A percentile compares a stretch with the other conserved stretches of the same genome.
Conservation (phyloP, 2,113 vertebrate species). For the Nibea coibor region DNA sequence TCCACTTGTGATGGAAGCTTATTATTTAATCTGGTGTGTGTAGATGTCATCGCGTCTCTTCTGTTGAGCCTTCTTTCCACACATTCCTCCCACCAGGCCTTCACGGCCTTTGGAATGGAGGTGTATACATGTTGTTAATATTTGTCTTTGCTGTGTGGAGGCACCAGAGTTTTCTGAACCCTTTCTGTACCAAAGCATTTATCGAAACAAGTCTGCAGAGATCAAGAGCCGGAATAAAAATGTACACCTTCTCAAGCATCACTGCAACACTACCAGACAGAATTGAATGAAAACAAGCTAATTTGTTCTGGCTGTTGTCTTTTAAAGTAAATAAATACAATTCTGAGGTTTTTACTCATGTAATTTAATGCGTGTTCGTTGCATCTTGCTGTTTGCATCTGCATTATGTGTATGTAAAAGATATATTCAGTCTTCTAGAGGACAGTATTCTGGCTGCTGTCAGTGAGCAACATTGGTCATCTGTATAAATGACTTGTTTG, state of each 20-base stretch:
- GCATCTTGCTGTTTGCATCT: slow-evolving; percentile 52
- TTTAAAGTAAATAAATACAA: not conserved
- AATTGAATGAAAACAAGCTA: not conserved
- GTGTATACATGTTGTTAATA: slow-evolving; percentile 24
- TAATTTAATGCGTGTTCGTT: slow-evolving; percentile 69
- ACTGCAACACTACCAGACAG: slow-evolving; percentile 9
- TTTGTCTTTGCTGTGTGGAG: slow-evolving; percentile 26
- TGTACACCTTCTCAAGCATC: slow-evolving; percentile 13
- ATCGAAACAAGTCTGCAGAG: slow-evolving; percentile 18
- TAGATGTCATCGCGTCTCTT: slow-evolving; percentile 6
- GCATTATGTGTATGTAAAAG: slow-evolving; percentile 50
- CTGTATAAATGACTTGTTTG: slow-evolving; percentile 65
- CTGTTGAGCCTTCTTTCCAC: slow-evolving; percentile 50
- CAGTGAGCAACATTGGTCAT: slow-evolving; percentile 33
- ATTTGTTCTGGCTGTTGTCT: slow-evolving; percentile 31
- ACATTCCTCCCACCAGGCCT: slow-evolving; percentile 20
- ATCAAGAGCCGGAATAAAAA: slow-evolving; percentile 9
- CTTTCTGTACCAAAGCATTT: slow-evolving; percentile 37
- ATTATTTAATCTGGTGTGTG: slow-evolving; percentile 29
- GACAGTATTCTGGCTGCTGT: slow-evolving; percentile 41
- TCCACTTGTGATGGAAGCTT: slow-evolving; percentile 1
- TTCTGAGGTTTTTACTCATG: slow-evolving; percentile 40
- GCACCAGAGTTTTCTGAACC: not conserved
- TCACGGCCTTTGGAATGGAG: not conserved
- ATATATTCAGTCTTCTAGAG: slow-evolving; percentile 46